phyloP scores from a whole-genome alignment of 2,113 vertebrate genomes.

The Pelusios castaneus region DNA sequence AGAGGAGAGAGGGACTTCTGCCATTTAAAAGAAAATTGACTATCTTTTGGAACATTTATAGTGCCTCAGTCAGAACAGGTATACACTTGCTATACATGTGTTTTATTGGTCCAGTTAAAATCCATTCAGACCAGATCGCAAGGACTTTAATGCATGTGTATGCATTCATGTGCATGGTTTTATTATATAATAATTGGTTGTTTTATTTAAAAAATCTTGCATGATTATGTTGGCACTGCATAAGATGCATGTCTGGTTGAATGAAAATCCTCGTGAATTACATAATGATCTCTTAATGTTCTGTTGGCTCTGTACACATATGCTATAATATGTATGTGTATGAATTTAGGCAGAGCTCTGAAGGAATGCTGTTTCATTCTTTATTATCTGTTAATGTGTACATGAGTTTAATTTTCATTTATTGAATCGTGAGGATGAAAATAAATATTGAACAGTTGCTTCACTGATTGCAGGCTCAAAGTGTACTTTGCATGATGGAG shows the following conservation, averaged over 20 bases:
- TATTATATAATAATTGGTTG: not conserved
- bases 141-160: not conserved
- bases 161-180: not conserved
- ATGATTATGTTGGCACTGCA: not conserved
- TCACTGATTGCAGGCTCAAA: not conserved
- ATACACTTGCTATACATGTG: not conserved
- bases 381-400: not conserved
- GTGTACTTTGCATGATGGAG: not conserved
- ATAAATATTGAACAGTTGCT: not conserved
- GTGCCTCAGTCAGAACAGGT: not conserved
- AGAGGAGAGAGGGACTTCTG: not conserved
- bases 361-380: not conserved
- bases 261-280: not conserved
- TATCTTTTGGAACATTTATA: not conserved
- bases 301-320: not conserved
- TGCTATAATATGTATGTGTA: accelerated
- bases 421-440: not conserved
- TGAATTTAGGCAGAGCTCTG: not conserved
- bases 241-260: not conserved
- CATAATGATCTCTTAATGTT: not conserved
- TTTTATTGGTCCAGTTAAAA: not conserved
- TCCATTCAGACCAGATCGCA: not conserved
- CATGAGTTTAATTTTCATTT: not conserved
- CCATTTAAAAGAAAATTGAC: not conserved
- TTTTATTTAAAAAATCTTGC: not conserved